Percentiles rank a stretch among this genome's conserved stretches.
phyloP scores from a whole-genome alignment of 2,888 invertebrate species.

The Eilema caniola region DNA sequence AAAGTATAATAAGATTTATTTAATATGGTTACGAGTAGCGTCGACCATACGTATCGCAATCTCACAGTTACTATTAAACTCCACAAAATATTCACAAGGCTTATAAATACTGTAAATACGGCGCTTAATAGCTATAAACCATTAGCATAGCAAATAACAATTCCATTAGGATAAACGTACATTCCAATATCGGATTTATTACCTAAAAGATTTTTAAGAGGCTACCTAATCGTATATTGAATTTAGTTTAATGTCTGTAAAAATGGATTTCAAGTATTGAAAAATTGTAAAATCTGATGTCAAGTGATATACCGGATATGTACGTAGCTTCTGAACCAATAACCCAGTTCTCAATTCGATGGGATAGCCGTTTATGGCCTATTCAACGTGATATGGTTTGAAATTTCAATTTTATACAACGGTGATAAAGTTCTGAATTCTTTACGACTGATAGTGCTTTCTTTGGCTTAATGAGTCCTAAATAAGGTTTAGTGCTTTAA shows the following conservation, averaged over 20 bases:
- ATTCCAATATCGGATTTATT: background rate
- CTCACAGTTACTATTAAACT: no score
- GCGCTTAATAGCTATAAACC: no score
- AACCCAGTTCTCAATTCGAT: conserved; percentile 4
- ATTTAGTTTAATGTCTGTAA: background rate
- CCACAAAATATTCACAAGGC: background rate
- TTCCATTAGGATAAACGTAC: background rate
- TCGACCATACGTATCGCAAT: no score
- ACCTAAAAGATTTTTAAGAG: background rate
- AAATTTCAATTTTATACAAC: background rate
- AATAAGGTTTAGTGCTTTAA: background rate
- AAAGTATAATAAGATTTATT: no score
- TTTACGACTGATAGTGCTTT: background rate
- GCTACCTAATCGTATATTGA: background rate
- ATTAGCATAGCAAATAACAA: no score
- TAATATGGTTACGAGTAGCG: no score
- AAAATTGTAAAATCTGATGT: background rate
- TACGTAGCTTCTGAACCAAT: background rate
- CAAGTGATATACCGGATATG: background rate
- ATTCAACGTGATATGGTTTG: background rate
- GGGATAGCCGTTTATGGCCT: background rate
- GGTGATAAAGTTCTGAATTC: background rate
- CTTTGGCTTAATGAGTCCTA: background rate
- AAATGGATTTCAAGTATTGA: background rate
- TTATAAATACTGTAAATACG: background rate